phyloP scores from a whole-genome alignment of 2,888 invertebrate genomes.

The Tanytarsus gracilentus region DNA sequence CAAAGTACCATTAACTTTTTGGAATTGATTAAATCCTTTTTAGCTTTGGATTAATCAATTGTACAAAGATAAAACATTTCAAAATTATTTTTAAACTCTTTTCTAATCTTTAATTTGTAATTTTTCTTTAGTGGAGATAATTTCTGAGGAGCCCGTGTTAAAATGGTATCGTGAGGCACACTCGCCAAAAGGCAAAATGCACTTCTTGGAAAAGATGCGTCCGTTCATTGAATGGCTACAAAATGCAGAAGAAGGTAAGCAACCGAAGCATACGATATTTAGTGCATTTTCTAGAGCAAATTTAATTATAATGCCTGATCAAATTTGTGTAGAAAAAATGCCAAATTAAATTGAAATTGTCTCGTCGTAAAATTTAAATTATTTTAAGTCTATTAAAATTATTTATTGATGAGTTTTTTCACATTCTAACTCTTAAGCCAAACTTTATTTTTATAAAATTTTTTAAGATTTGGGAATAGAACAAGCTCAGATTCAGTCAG shows the following conservation, averaged over 20 bases:
- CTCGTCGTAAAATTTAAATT: background rate
- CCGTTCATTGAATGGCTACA: conserved; percentile 96
- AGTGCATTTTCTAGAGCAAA: conserved; percentile 19
- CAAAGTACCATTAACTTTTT: background rate
- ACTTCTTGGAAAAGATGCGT: conserved; percentile 97
- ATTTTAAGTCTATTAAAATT: background rate
- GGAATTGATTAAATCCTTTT: background rate
- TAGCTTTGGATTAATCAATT: background rate
- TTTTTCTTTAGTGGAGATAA: conserved; percentile 62
- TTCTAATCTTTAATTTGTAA: background rate
- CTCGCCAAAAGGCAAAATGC: conserved; percentile 90
- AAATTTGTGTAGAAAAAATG: conserved; percentile 30
- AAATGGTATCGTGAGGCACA: conserved; percentile 95
- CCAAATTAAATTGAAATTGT: conserved; percentile 15
- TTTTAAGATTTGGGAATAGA: too few relatives aligned
- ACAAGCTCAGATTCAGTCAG: too few relatives aligned
- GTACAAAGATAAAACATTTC: conserved; percentile 9
- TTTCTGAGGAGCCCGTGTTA: conserved; percentile 89
- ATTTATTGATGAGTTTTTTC: background rate
- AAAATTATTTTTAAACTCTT: background rate
- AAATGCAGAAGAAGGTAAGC: conserved; percentile 78
- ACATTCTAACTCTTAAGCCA: background rate
- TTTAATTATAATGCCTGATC: conserved; percentile 25
- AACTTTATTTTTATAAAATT: conserved; percentile 7
- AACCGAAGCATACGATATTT: background rate